Evolutionary conservation across 1,140 invertebrate genomes (phyloP).

Genomic region (Pseudomyrmex cubaensis): DNA sequence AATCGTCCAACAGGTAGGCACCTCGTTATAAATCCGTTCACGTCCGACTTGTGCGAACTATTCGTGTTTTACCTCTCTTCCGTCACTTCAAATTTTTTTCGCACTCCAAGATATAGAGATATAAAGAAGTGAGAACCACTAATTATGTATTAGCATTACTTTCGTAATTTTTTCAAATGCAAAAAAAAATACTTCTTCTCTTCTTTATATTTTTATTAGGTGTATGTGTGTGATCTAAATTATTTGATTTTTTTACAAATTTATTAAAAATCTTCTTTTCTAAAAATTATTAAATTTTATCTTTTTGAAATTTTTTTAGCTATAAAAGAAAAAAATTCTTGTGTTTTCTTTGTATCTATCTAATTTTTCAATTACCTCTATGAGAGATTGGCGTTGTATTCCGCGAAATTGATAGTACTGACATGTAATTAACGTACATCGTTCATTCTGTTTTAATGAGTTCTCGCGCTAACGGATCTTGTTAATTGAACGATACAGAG

Average conservation of each 20-base stretch:
- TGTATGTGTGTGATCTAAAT: too few species aligned
- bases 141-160: background rate
- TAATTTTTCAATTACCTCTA: too few species aligned
- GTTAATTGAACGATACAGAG: slow-evolving; percentile 76
- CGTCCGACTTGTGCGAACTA: slow-evolving; percentile 16
- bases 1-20: slow-evolving; percentile 64
- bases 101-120: background rate
- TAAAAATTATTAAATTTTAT: too few species aligned
- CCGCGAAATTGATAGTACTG: background rate
- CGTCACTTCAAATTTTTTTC: background rate
- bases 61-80: background rate
- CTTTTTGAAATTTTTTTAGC: background rate
- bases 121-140: background rate
- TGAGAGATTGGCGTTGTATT: too few species aligned
- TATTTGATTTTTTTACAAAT: too few species aligned
- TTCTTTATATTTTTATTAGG: too few species aligned
- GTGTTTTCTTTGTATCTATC: too few species aligned
- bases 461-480: slow-evolving; percentile 13
- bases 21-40: slow-evolving; percentile 29
- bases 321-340: too few species aligned
- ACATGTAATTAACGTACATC: background rate
- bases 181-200: background rate
- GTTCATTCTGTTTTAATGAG: slow-evolving; percentile 29
- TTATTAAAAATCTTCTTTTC: too few species aligned
- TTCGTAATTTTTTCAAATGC: background rate